phyloP scores from a whole-genome alignment of 2,113 vertebrate genomes.

The Podarcis muralis region DNA sequence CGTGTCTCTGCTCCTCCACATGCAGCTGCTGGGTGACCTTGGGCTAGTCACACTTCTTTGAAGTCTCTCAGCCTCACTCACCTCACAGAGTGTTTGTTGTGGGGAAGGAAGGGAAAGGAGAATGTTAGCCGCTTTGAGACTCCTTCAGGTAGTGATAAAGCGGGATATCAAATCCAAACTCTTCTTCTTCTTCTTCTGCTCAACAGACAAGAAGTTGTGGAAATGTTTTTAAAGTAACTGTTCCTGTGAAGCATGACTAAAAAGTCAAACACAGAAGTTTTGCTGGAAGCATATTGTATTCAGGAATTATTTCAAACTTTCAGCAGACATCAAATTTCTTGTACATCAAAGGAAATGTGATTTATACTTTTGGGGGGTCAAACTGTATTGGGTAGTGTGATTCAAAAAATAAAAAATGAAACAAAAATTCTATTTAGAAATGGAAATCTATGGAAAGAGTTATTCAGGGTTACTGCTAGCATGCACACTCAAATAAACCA shows the following conservation, averaged over 20 bases:
- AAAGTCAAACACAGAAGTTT: no score
- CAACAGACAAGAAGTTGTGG: not conserved
- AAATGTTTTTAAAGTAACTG: not conserved
- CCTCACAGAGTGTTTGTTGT: no score
- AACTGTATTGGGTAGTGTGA: not conserved
- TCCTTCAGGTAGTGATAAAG: no score
- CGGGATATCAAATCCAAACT: no score
- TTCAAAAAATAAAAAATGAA: not conserved
- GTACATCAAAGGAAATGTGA: not conserved
- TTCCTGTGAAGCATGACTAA: not conserved
- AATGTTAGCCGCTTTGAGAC: no score
- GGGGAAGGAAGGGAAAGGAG: no score
- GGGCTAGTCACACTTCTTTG: no score
- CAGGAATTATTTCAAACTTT: not conserved
- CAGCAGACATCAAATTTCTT: not conserved
- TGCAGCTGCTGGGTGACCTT: no score
- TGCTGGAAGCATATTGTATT: not conserved
- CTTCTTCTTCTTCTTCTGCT: not conserved
- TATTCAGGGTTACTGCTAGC: constrained; percentile 19
- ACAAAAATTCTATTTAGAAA: not conserved
- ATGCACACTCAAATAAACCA: constrained; percentile 7
- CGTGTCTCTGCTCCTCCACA: no score
- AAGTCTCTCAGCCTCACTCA: no score
- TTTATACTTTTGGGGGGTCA: not conserved
- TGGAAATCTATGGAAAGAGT: constrained; percentile 6